Conservation (phyloP, 2,113 vertebrate genomes). For the Fregata magnificens region DNA sequence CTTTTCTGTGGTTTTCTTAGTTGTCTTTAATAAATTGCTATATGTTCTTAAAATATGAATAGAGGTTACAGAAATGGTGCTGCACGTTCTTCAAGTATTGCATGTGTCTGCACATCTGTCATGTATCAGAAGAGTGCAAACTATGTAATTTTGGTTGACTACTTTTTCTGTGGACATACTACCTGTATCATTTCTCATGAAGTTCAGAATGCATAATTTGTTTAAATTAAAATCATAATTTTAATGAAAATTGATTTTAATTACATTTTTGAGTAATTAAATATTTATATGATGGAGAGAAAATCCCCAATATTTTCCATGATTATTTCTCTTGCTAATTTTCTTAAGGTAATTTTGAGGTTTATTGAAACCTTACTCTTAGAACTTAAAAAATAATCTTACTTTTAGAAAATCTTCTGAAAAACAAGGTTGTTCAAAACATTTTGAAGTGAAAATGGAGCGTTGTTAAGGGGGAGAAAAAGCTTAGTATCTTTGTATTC, state of each 20-base stretch:
- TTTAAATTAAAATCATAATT: not conserved
- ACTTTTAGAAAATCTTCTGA: not conserved
- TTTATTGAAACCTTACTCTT: not conserved
- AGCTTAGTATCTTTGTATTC: conserved; percentile 58
- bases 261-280: not conserved
- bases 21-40: not conserved
- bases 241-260: not conserved
- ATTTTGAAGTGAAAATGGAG: conserved; percentile 13
- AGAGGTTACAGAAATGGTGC: not conserved
- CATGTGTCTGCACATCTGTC: not conserved
- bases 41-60: not conserved
- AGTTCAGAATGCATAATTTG: not conserved
- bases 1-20: not conserved
- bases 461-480: conserved; percentile 1
- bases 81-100: not conserved
- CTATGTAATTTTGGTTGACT: not conserved
- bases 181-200: not conserved
- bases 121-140: not conserved
- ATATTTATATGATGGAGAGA: not conserved
- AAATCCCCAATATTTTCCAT: not conserved
- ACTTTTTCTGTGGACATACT: not conserved
- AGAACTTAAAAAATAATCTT: not conserved
- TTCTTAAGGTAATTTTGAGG: not conserved
- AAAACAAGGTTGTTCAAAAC: conserved; percentile 36
- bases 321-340: not conserved